Evolutionary conservation across 2,113 vertebrate species (phyloP).

Genomic region (Hippopotamus amphibius): DNA sequence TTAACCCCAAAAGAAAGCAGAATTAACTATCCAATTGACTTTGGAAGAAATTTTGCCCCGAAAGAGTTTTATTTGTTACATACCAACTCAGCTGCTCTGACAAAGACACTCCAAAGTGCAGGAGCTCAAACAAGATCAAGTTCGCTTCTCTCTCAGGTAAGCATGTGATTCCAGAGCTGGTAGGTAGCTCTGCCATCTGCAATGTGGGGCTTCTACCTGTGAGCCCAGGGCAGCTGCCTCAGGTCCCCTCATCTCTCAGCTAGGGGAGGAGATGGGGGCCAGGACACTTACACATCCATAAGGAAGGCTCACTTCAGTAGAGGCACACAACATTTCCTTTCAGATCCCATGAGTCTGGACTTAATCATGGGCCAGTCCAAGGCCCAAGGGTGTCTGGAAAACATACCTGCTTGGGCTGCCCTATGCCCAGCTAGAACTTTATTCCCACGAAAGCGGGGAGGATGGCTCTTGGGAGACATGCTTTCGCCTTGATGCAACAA

Average conservation of each 20-base stretch:
- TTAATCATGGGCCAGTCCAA: background rate
- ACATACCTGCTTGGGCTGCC: rapidly evolving
- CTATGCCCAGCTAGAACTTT: background rate
- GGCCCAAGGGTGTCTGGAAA: background rate
- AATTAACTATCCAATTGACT: background rate
- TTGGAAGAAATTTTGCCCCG: background rate
- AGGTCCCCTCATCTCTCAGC: background rate
- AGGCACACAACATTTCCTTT: background rate
- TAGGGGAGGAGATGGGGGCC: background rate
- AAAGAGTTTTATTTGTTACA: background rate
- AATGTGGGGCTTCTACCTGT: background rate
- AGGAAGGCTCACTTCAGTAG: background rate
- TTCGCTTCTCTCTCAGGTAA: background rate
- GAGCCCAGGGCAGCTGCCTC: background rate
- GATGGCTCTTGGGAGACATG: rapidly evolving
- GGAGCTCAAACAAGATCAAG: background rate
- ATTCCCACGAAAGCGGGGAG: background rate
- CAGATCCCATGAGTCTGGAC: background rate
- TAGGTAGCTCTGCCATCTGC: background rate
- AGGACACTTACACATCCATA: background rate
- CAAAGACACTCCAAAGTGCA: background rate
- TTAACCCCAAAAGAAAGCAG: background rate
- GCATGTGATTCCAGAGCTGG: background rate
- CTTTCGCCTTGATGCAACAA: no score
- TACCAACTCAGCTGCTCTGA: background rate